phyloP scores from a whole-genome alignment of 2,797 vertebrate genomes.

The Molossus molossus region DNA sequence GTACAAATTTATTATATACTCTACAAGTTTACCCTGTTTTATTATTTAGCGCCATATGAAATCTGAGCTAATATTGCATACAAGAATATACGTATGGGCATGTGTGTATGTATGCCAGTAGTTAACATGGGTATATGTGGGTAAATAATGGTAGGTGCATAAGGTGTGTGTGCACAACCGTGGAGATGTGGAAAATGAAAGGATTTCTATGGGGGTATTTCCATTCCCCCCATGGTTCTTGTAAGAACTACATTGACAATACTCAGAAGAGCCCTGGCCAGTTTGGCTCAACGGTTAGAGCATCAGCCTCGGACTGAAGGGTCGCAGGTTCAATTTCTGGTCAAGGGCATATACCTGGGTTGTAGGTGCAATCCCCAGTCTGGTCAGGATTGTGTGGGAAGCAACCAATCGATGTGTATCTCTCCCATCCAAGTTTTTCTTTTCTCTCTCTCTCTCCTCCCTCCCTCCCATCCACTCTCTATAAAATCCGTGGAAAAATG shows the following conservation, averaged over 20 bases:
- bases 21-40: not conserved
- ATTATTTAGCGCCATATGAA: slow-evolving; percentile 15
- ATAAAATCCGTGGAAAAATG: no score
- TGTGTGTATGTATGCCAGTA: not conserved
- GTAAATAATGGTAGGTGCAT: not conserved
- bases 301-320: no score
- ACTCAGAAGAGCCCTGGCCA: not conserved
- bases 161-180: not conserved
- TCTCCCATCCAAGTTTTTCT: no score
- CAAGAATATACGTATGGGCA: not conserved
- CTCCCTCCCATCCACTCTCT: no score
- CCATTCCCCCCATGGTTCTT: not conserved
- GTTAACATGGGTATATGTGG: not conserved
- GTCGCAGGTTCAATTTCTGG: no score
- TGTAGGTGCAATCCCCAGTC: no score
- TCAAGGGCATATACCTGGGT: no score
- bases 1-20: not conserved
- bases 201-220: not conserved
- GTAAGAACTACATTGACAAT: not conserved
- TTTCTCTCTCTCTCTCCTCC: no score
- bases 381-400: no score
- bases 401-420: no score
- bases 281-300: no score
- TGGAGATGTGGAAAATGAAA: not conserved
- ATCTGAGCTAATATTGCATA: not conserved